These are phyloP conservation scores for Xestia sexstrigata DNA, from an alignment of 2,888 invertebrate genomes.

Conservation along the genomic window DNA sequence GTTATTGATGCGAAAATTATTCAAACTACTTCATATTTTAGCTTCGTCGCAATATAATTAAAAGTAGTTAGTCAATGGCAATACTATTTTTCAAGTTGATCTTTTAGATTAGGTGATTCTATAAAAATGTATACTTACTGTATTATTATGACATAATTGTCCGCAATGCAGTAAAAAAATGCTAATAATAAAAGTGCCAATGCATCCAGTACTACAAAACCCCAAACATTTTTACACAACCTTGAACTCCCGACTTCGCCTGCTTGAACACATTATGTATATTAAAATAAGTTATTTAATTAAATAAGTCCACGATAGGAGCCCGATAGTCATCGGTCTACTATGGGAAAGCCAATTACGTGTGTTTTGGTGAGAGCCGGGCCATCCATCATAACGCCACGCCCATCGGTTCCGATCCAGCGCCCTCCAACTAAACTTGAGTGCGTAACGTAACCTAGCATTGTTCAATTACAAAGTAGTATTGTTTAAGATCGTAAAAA, in stretches of 20 bases:
- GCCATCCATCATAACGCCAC: slow-evolving; percentile 86
- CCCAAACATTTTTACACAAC: slow-evolving; percentile 1
- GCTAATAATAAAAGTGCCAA: background rate
- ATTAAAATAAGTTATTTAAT: slow-evolving; percentile 63
- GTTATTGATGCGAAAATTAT: slow-evolving; percentile 27
- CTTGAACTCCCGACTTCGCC: slow-evolving; percentile 44
- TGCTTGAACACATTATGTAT: slow-evolving; percentile 49
- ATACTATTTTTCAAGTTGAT: background rate
- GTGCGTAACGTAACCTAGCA: slow-evolving; percentile 67
- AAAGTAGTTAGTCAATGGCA: background rate
- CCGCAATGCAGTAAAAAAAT: background rate
- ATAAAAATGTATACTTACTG: background rate
- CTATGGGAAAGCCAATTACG: slow-evolving; percentile 87
- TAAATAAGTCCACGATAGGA: slow-evolving; percentile 65
- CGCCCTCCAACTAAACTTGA: slow-evolving; percentile 70
- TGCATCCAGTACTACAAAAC: background rate
- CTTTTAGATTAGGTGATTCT: background rate
- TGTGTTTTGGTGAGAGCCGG: slow-evolving; percentile 83
- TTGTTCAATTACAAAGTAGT: slow-evolving; percentile 59
- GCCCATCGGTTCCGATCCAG: slow-evolving; percentile 80
- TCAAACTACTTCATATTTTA: background rate
- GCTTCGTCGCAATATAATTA: background rate
- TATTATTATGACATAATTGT: no score
- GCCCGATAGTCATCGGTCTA: slow-evolving; percentile 77
- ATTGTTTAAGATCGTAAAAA: slow-evolving; percentile 39